These are phyloP conservation scores for Catharus ustulatus DNA, from an alignment of 2,797 vertebrate species.

Conservation along the genomic window DNA sequence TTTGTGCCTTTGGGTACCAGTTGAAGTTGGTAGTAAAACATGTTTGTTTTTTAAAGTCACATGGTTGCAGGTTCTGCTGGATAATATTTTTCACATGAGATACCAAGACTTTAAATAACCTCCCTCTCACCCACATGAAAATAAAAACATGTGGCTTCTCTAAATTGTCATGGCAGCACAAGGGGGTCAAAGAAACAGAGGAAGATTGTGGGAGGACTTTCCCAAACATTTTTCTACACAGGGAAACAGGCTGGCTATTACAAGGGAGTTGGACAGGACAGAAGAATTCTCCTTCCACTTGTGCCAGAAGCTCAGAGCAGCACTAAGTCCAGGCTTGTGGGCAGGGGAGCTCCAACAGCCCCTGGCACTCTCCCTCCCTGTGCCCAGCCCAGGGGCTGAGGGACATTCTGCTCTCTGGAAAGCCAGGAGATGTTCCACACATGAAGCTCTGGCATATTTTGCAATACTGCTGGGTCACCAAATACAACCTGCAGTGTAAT, in stretches of 20 bases:
- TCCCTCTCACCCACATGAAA: not conserved
- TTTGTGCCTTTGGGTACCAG: not conserved
- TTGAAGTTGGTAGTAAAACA: not conserved
- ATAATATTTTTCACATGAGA: not conserved
- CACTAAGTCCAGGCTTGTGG: not conserved
- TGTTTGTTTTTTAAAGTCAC: not conserved
- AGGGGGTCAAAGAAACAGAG: not conserved
- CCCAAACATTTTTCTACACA: not conserved
- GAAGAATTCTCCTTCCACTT: not conserved
- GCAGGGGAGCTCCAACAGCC: not conserved
- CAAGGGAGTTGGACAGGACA: not conserved
- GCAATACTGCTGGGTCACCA: fast-evolving
- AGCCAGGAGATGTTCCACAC: not conserved
- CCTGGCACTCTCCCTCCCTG: not conserved
- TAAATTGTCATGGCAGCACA: not conserved
- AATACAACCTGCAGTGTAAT: not conserved
- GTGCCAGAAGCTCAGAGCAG: not conserved
- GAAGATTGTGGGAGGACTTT: not conserved
- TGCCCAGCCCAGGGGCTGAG: not conserved
- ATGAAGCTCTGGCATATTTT: not conserved
- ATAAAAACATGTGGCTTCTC: not conserved
- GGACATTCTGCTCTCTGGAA: not conserved
- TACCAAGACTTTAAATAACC: not conserved
- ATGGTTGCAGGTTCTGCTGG: not conserved
- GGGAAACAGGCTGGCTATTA: not conserved